Evolutionary conservation across 2,888 invertebrate genomes (phyloP).

Genomic region (Girardia tigrina): DNA sequence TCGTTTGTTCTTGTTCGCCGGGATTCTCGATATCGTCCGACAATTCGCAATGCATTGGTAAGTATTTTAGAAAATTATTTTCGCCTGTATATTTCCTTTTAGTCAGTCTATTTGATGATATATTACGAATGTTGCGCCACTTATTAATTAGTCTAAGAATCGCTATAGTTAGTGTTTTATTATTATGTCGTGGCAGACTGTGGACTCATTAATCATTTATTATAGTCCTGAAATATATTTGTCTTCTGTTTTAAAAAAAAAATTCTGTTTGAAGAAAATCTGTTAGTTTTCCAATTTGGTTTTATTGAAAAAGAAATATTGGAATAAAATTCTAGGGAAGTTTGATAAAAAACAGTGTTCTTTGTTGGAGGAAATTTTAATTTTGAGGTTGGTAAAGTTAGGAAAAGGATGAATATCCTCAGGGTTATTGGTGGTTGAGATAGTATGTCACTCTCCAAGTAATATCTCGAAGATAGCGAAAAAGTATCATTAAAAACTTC

Average conservation of each 20-base stretch:
- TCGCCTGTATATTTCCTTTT: background rate
- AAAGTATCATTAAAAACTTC: too few relatives aligned
- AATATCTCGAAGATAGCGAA: too few relatives aligned
- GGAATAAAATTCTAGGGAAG: background rate
- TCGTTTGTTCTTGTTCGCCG: constrained; percentile 11
- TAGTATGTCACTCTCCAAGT: too few relatives aligned
- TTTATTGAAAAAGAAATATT: background rate
- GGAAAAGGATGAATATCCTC: too few relatives aligned
- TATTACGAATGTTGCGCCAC: background rate
- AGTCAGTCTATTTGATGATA: background rate
- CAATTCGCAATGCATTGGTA: background rate
- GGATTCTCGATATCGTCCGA: background rate
- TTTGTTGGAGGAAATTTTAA: too few relatives aligned
- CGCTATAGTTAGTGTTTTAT: background rate
- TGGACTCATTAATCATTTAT: constrained; percentile 1
- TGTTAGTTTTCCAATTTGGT: too few relatives aligned
- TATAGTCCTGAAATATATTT: constrained; percentile 10
- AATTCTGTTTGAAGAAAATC: too few relatives aligned
- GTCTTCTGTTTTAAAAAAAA: too few relatives aligned
- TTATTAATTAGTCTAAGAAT: background rate
- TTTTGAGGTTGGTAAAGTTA: too few relatives aligned
- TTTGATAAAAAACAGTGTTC: too few relatives aligned
- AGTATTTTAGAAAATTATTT: background rate
- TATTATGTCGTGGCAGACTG: constrained; percentile 15
- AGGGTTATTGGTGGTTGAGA: too few relatives aligned